phyloP scores from a whole-genome alignment of 2,888 invertebrate species.

The Camponotus fellah region DNA sequence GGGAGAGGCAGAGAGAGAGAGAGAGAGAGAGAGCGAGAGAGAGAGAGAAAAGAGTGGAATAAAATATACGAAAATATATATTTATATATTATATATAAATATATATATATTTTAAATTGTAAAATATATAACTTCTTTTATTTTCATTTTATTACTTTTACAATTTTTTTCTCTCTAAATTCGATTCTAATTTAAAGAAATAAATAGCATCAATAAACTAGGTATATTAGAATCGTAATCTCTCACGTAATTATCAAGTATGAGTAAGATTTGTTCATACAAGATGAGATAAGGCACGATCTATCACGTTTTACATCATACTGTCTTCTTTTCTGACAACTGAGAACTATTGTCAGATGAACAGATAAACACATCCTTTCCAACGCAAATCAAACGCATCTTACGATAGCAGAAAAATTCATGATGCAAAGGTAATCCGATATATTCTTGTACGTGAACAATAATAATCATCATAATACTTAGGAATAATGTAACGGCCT shows the following conservation, averaged over 20 bases:
- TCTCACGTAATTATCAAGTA: constrained; percentile 67
- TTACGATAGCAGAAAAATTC: not conserved
- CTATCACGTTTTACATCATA: constrained; percentile 54
- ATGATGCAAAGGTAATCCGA: constrained; percentile 1
- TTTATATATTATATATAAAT: too few species aligned
- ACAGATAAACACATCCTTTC: constrained; percentile 18
- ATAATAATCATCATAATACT: not conserved
- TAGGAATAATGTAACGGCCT: not conserved
- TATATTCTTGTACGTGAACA: not conserved
- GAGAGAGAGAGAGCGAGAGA: not conserved
- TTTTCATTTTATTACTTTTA: not conserved
- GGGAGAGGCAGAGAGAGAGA: not conserved
- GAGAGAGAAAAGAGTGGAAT: not conserved
- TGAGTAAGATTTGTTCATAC: constrained; percentile 69
- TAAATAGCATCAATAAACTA: not conserved
- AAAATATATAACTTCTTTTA: not conserved
- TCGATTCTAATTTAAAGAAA: not conserved
- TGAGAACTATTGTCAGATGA: constrained; percentile 45
- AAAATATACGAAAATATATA: not conserved
- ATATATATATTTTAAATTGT: not conserved
- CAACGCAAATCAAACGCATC: not conserved
- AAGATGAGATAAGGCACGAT: constrained; percentile 62
- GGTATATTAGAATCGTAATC: constrained; percentile 64
- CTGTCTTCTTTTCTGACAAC: constrained; percentile 52
- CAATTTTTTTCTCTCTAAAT: not conserved